phyloP scores from a whole-genome alignment of 2,888 invertebrate species.

The Brachynemurus nebulosus region DNA sequence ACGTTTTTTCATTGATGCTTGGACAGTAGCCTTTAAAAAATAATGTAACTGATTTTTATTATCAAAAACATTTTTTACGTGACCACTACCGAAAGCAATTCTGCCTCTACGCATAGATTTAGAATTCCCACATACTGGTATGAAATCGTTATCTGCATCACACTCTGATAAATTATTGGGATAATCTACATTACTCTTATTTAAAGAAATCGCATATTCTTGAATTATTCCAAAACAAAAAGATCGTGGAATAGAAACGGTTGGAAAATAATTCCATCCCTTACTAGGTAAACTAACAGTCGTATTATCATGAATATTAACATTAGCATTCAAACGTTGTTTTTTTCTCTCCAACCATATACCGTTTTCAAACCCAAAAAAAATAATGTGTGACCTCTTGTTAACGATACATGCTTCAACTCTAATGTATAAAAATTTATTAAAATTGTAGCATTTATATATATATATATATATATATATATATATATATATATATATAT shows the following conservation, averaged over 20 bases:
- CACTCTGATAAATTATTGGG: no score
- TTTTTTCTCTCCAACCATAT: slow-evolving; percentile 9
- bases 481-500: no score
- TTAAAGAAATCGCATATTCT: neutral
- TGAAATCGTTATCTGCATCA: neutral
- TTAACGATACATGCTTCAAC: slow-evolving; percentile 10
- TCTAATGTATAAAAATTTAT: slow-evolving; percentile 4
- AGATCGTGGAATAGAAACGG: no score
- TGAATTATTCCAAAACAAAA: neutral
- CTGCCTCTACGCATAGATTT: slow-evolving; percentile 10
- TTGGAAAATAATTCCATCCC: neutral
- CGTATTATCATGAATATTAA: no score
- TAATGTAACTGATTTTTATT: neutral
- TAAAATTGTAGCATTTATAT: no score
- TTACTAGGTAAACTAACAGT: neutral
- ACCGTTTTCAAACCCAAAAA: slow-evolving; percentile 11
- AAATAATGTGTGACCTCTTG: slow-evolving; percentile 7
- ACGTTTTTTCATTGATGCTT: neutral
- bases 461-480: no score
- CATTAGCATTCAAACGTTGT: neutral
- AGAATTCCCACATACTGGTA: slow-evolving; percentile 12
- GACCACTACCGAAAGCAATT: slow-evolving; percentile 8
- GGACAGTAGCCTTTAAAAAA: neutral
- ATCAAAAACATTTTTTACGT: neutral
- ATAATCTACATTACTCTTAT: slow-evolving; percentile 5